phyloP scores from a whole-genome alignment of 2,797 vertebrate species.

The Rhynchotus rufescens region DNA sequence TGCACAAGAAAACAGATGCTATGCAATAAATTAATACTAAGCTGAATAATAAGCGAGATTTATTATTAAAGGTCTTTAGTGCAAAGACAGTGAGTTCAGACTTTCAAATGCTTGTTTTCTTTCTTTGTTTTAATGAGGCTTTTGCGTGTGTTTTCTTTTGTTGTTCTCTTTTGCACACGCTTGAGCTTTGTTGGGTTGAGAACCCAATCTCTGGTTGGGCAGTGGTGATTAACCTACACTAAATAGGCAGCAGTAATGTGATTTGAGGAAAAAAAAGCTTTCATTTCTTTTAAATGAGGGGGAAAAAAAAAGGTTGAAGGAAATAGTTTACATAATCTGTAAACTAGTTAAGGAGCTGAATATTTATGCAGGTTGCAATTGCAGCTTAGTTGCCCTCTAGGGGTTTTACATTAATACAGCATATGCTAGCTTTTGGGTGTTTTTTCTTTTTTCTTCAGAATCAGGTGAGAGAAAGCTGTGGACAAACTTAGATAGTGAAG shows the following conservation, averaged over 20 bases:
- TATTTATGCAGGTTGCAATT: constrained; percentile 69
- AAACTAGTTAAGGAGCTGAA: constrained; percentile 66
- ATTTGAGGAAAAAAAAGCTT: constrained; percentile 62
- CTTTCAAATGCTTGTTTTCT: constrained; percentile 70
- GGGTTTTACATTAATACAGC: constrained; percentile 78
- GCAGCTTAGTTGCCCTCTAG: constrained; percentile 83
- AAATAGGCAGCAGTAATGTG: constrained; percentile 74
- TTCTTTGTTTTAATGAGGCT: constrained; percentile 56
- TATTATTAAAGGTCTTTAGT: constrained; percentile 52
- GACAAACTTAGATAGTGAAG: constrained; percentile 51
- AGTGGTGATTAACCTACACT: constrained; percentile 53
- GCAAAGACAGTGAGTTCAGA: constrained; percentile 61
- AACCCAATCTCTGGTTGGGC: constrained; percentile 43
- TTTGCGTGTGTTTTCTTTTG: constrained; percentile 56
- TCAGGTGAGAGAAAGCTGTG: constrained; percentile 30
- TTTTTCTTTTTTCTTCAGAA: constrained; percentile 13
- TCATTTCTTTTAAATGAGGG: constrained; percentile 68
- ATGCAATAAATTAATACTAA: constrained; percentile 57
- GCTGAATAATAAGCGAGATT: constrained; percentile 65
- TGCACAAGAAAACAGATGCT: constrained; percentile 56
- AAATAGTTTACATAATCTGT: constrained; percentile 65
- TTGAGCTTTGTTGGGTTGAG: constrained; percentile 58
- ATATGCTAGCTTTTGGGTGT: constrained; percentile 50
- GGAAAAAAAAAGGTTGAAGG: constrained; percentile 24
- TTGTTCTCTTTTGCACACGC: constrained; percentile 42